Base-by-base conservation (phyloP, 2,888 invertebrate genomes). In the Pinctada fucata region DNA sequence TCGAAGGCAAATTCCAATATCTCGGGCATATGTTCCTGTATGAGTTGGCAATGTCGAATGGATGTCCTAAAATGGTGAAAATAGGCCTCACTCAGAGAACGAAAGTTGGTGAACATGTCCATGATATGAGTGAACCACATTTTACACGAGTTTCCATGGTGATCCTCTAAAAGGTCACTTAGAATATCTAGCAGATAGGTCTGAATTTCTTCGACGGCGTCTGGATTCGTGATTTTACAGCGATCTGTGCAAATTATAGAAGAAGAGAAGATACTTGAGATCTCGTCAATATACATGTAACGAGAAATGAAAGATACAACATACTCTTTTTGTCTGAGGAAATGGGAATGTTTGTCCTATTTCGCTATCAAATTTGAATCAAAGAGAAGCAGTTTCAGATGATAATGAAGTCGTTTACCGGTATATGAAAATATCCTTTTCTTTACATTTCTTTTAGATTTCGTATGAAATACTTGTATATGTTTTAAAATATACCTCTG, bases 1-100 rank as follows among this genome's bases (percentile, higher is more conserved):
- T 76, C 76, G 69, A 76, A 76, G 47, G 71, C 16, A 65, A 76
- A 76, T 13, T 71, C 76, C 49, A 76, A 51, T 50, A 76, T 70
- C 47, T 76, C 76, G 5, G 76, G 76, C 49, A 76, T 51, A 49
- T 76, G 71, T 52, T 69, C 52, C 50, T 70, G 58, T n/a, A 76
- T 63, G 16, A 76, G 63, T 64, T 66, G 31, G 63, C 69, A 68
- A n/a, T 64, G 47, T 64, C 71, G 69, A 51, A 76, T 63, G 31
- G 58, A 58, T 10, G 63, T 51, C 47, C 65, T 69, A 63, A 65
- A 76, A 31, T 76, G 76, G n/a, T 49, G 49, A 13, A 71, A 71
- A 51, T 76, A 76, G 51, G 64, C 71, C 47, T 71, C 76, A 3
- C 71, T 76, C 63, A 76, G 66, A 45, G 47, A 47, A 8, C 76